A percentile compares a stretch with the other conserved stretches of the same genome.
Evolutionary conservation across 2,797 vertebrate genomes (phyloP).

Genomic region (Smutsia temminckii): DNA sequence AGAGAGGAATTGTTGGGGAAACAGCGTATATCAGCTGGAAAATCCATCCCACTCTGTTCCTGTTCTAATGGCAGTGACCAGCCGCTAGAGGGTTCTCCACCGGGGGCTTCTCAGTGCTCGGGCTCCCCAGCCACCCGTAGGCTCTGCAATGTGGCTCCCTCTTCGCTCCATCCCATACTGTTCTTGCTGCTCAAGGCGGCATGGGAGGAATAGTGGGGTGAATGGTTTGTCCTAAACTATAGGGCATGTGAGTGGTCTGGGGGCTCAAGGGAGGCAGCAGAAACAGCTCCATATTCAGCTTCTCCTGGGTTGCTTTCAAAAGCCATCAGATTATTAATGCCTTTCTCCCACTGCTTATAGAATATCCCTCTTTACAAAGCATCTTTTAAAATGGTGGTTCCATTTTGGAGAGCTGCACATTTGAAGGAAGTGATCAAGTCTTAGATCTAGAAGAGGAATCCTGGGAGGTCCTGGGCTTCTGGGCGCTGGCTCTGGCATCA

Average conservation of each 20-base stretch:
- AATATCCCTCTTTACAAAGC: background rate
- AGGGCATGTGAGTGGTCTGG: background rate
- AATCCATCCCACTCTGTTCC: accelerated
- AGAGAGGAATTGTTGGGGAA: background rate
- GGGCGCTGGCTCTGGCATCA: background rate
- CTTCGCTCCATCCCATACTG: accelerated
- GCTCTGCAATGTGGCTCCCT: accelerated
- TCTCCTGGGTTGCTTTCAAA: accelerated
- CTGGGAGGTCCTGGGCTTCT: background rate
- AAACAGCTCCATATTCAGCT: background rate
- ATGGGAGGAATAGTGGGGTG: background rate
- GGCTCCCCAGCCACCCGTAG: background rate
- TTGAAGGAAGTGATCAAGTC: background rate
- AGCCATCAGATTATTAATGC: accelerated
- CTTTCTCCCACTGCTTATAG: background rate
- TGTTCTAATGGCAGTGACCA: accelerated
- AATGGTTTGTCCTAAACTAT: accelerated
- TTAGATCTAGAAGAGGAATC: accelerated
- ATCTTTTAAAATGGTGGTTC: background rate
- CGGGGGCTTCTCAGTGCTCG: background rate
- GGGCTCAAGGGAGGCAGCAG: background rate
- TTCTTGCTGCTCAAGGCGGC: background rate
- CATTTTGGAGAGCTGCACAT: accelerated
- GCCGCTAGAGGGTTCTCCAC: too few species aligned
- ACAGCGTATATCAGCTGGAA: background rate